Conservation (phyloP, 2,888 invertebrate species). For the Yponomeuta cagnagella region DNA sequence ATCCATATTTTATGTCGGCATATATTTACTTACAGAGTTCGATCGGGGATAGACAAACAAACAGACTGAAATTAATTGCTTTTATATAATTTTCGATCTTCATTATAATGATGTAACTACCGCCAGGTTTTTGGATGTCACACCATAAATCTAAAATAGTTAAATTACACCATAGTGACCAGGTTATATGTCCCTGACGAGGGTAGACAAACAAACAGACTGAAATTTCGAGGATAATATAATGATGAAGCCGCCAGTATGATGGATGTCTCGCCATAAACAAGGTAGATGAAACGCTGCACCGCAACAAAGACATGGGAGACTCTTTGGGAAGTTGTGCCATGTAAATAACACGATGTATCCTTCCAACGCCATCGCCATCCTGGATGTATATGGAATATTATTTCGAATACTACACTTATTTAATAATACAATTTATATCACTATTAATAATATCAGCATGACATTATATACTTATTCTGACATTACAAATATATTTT, state of each 20-base stretch:
- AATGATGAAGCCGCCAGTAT: not conserved
- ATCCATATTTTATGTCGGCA: too few relatives aligned
- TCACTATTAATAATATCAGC: too few relatives aligned
- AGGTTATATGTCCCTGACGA: too few relatives aligned
- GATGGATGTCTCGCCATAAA: conserved; percentile 1
- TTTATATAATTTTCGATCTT: not conserved
- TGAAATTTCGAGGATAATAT: not conserved
- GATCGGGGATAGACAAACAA: not conserved
- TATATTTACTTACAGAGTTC: not conserved
- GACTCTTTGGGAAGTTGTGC: not conserved
- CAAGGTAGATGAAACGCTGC: not conserved
- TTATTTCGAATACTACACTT: too few relatives aligned
- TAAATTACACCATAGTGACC: too few relatives aligned
- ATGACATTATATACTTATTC: too few relatives aligned
- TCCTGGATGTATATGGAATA: too few relatives aligned
- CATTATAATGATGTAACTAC: not conserved
- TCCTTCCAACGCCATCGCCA: too few relatives aligned
- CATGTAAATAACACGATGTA: not conserved
- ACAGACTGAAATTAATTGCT: conserved; percentile 7
- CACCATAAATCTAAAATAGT: too few relatives aligned
- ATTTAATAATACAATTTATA: too few relatives aligned
- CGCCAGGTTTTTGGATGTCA: not conserved
- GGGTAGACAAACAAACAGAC: not conserved
- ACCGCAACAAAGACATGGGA: too few relatives aligned
- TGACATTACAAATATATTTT: too few relatives aligned